Base-by-base conservation (phyloP, 2,797 vertebrate genomes). In the Acanthopagrus latus region DNA sequence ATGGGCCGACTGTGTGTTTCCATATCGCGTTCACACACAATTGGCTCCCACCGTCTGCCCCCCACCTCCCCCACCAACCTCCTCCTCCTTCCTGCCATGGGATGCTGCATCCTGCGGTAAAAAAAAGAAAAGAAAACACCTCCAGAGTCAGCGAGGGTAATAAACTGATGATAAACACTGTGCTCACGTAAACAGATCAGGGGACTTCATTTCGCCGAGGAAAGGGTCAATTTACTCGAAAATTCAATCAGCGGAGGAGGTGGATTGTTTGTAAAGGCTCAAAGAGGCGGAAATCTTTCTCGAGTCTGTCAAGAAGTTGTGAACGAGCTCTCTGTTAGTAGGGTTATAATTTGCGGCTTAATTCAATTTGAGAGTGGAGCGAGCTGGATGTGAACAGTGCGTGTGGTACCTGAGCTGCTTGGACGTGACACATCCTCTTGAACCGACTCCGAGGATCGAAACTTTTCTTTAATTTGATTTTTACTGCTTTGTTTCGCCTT, bases 1-100 rank as follows among this genome's bases (percentile, higher is more conserved):
- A 90, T 83, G 76, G 52, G 55, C 11, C 9, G 84, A 64, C 58
- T 43, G 68, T 50, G 70, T 74, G 82, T 88, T 85, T 85, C 83
- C 76, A 75, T 84, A 85, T 84, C 83, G 69, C 59, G 78, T 82
- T 87, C 80, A 88, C 87, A 89, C 80, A 81, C 77, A 83, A 76
- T 75, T 86, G 85, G 54, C 78, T 89, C 74, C 64, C 38, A n/a
- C 63, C 43, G 25, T 52, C 73, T 66, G 46, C 64, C 62, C 51
- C 47, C 25, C 18, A 20, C n/a, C 21, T 4, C 27, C 27, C n/a
- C n/a, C n/a, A n/a, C n/a, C n/a, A n/a, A 27, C 27, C 27, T 3
- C 27, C 27, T 25, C 25, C 23, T 23, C 64, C 43, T 58, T 64
- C 81, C 74, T 63, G 63, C 74, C 13, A 46, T 1, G 20, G 16